Percentiles rank a stretch among this genome's conserved stretches.
phyloP scores from a whole-genome alignment of 2,888 invertebrate species.

The Harpalus rubripes region DNA sequence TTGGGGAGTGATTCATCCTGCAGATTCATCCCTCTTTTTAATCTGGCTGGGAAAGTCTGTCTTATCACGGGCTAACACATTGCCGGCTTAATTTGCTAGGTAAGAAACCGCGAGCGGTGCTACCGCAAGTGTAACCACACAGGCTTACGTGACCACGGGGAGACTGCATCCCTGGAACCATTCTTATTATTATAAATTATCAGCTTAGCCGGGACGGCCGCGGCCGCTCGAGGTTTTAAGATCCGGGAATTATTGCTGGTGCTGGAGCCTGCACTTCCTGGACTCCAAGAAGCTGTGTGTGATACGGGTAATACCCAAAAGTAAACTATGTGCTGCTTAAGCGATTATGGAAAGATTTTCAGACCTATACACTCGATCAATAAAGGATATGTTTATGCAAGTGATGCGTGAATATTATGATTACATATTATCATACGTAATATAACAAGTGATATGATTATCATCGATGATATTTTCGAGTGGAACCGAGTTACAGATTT shows the following conservation, averaged over 20 bases:
- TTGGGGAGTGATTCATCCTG: background rate
- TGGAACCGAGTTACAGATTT: no score
- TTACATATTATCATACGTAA: no score
- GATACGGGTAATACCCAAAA: slow-evolving; percentile 27
- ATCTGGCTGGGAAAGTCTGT: slow-evolving; percentile 14
- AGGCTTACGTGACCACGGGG: slow-evolving; percentile 43
- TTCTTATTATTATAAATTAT: slow-evolving; percentile 63
- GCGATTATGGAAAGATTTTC: no score
- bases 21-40: slow-evolving; percentile 41
- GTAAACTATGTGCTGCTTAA: slow-evolving; percentile 17
- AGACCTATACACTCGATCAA: no score
- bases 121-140: slow-evolving; percentile 32
- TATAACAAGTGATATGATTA: no score
- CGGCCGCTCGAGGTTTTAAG: slow-evolving; percentile 57
- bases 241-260: slow-evolving; percentile 45
- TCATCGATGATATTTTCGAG: no score
- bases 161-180: slow-evolving; percentile 11
- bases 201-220: slow-evolving; percentile 51
- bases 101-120: slow-evolving; percentile 32
- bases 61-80: slow-evolving; percentile 54
- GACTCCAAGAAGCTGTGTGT: slow-evolving; percentile 14
- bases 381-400: no score
- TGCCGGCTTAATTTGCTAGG: slow-evolving; percentile 53
- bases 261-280: slow-evolving; percentile 17
- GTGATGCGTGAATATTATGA: no score